phyloP scores from a whole-genome alignment of 2,888 invertebrate genomes.

The Eledone cirrhosa region DNA sequence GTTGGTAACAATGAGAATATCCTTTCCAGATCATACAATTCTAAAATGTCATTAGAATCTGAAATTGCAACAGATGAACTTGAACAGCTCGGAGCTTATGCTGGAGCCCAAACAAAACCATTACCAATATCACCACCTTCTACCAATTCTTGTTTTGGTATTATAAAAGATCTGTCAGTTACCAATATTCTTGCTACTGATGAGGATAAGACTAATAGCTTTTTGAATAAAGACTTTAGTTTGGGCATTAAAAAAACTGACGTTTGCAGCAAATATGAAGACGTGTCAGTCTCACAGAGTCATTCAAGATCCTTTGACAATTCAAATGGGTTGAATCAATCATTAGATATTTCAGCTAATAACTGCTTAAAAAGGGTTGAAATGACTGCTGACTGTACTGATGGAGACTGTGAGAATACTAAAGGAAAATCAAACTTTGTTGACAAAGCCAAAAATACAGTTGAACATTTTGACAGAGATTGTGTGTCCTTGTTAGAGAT shows the following conservation, averaged over 20 bases:
- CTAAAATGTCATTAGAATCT: not conserved
- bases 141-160: slow-evolving; percentile 52
- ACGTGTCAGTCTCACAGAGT: not conserved
- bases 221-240: slow-evolving; percentile 55
- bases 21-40: too few species aligned
- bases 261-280: not conserved
- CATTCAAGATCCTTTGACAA: not conserved
- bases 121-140: slow-evolving; percentile 24
- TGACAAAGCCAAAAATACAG: not conserved
- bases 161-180: slow-evolving; percentile 64
- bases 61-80: slow-evolving; percentile 12
- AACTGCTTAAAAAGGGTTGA: slow-evolving; percentile 15
- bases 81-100: slow-evolving; percentile 14
- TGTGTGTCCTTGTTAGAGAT: slow-evolving; percentile 22
- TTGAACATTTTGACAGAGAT: not conserved
- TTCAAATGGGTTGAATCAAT: too few species aligned
- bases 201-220: slow-evolving; percentile 60
- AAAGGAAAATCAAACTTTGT: not conserved
- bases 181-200: slow-evolving; percentile 61
- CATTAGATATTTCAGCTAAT: not conserved
- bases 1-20: too few species aligned
- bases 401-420: not conserved
- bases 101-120: slow-evolving; percentile 22
- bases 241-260: slow-evolving; percentile 29
- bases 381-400: not conserved